Conservation (phyloP, 92 coral and sea anemone species). For the Micromussa lordhowensis region DNA sequence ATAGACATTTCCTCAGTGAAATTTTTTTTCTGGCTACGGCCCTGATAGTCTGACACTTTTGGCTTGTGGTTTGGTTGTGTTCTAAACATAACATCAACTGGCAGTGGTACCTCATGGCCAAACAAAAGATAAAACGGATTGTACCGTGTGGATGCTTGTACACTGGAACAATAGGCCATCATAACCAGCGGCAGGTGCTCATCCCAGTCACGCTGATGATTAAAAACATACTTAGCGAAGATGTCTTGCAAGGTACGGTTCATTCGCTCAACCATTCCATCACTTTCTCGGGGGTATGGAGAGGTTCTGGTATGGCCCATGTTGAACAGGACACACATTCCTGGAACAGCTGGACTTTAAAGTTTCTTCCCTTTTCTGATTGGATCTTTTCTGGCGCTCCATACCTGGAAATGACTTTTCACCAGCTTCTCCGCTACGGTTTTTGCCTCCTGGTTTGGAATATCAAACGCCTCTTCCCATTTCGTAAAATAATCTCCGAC, state of each 20-base stretch:
- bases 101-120: conserved; percentile 22
- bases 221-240: conserved; percentile 47
- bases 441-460: not conserved
- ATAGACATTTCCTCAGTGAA: too few species aligned
- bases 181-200: conserved; percentile 50
- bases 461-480: not conserved
- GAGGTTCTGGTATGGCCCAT: conserved; percentile 17
- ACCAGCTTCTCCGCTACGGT: not conserved
- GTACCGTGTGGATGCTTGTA: conserved; percentile 15
- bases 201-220: conserved; percentile 64
- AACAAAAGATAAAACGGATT: not conserved
- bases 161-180: conserved; percentile 60
- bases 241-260: conserved; percentile 3
- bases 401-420: not conserved
- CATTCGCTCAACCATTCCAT: not conserved
- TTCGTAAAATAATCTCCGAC: conserved; percentile 13
- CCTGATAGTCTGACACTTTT: too few species aligned
- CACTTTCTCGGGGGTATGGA: conserved; percentile 35
- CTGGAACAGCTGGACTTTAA: conserved; percentile 23
- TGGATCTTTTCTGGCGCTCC: not conserved
- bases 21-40: too few species aligned
- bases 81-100: conserved; percentile 35
- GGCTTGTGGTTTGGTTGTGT: conserved; percentile 1
- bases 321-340: conserved; percentile 12
- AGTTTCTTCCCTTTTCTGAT: not conserved